A percentile compares a stretch with the other conserved stretches of the same genome.
Evolutionary conservation across 2,797 vertebrate genomes (phyloP).

Genomic region (Chaetodon trifasciatus): DNA sequence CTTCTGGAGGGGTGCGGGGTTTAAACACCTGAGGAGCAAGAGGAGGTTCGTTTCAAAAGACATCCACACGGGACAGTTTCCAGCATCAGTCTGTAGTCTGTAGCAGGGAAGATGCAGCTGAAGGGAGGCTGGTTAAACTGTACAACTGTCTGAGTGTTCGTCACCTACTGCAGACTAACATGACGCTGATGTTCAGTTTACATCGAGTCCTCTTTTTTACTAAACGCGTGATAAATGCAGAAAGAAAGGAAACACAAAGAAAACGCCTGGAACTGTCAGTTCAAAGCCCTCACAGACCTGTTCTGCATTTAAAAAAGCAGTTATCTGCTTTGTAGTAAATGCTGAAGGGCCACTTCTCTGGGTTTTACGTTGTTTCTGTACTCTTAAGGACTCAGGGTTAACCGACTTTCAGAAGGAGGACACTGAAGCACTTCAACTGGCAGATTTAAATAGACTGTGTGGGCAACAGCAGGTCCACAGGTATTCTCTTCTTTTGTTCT

Average conservation of each 20-base stretch:
- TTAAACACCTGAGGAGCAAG: constrained; percentile 88
- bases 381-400: constrained; percentile 36
- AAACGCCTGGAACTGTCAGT: neutral
- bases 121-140: neutral
- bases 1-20: constrained; percentile 90
- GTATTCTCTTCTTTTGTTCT: constrained; percentile 6
- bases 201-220: neutral
- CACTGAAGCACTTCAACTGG: constrained; percentile 5
- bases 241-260: neutral
- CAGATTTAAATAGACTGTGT: constrained; percentile 44
- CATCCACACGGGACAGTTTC: neutral
- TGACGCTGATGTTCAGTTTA: neutral
- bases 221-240: neutral
- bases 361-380: constrained; percentile 14
- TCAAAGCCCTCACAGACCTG: neutral
- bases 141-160: neutral
- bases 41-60: neutral
- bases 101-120: no score
- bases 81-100: neutral
- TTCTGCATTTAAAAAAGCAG: neutral
- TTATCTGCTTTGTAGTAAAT: constrained; percentile 19
- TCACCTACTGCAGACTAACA: neutral
- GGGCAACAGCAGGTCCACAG: constrained; percentile 16
- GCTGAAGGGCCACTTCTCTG: constrained; percentile 35
- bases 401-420: constrained; percentile 30